Conservation (phyloP, 2,113 vertebrate genomes). For the Stictonetta naevosa region DNA sequence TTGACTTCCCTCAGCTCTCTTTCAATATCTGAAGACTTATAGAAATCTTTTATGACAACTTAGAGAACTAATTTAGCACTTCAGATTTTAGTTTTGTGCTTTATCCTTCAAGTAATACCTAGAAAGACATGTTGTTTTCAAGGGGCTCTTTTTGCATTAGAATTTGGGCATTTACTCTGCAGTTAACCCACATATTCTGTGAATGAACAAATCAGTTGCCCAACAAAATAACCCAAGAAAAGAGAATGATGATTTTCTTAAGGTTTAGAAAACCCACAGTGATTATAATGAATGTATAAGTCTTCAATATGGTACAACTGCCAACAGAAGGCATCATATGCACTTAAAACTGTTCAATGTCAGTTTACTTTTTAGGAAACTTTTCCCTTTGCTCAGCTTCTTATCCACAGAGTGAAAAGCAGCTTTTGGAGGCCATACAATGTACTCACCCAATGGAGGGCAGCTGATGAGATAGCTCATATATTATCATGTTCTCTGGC, state of each 20-base stretch:
- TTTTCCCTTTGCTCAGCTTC: not conserved
- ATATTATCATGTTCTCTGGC: rapidly evolving
- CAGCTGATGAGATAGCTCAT: not conserved
- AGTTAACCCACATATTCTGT: not conserved
- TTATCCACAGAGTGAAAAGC: not conserved
- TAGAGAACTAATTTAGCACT: not conserved
- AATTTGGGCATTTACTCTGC: not conserved
- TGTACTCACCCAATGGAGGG: not conserved
- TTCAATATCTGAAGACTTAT: not conserved
- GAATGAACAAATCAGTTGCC: not conserved
- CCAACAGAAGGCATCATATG: not conserved
- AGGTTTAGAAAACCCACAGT: not conserved
- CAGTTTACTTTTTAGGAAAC: not conserved
- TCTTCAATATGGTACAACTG: not conserved
- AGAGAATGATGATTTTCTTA: not conserved
- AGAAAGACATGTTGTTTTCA: not conserved
- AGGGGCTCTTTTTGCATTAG: not conserved
- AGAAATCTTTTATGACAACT: not conserved
- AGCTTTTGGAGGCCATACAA: not conserved
- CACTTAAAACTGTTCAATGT: not conserved
- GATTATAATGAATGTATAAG: not conserved
- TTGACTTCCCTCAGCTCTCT: not conserved
- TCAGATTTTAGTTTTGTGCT: not conserved
- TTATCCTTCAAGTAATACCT: not conserved
- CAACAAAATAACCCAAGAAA: not conserved